Base-by-base conservation (phyloP, 2,113 vertebrate genomes). In the Proterorhinus semilunaris region DNA sequence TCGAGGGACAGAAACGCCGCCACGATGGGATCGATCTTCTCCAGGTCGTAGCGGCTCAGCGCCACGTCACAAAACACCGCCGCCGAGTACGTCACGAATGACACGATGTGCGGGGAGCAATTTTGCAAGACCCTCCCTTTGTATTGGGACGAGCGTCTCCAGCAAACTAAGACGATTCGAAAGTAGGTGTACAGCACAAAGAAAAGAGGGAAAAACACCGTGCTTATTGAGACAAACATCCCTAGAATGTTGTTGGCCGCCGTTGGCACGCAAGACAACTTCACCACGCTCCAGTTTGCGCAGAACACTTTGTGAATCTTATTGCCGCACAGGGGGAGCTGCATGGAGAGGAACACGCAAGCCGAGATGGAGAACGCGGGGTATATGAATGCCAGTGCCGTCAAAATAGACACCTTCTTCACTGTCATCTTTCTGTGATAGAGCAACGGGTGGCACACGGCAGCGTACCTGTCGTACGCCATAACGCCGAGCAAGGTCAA, bases 391-490 rank as follows among this genome's bases (percentile, higher is more conserved):
- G 81, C 68, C 8, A 83, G 1, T 7, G 7, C 6, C 1, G 50
- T 6, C 63, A 87, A 51, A 1, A 1, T 8, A 6, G 9, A 15
- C 5, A 76, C 83, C n/a, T 51, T 72, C 66, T 61, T 68, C 10
- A 13, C 12, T 6, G 51, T 80, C 74, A 83, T 80, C 62, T 69
- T 80, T 2, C 43, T 76, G 51, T 83, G 63, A 74, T 87, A 86
- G 55, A 78, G 81, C 10, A 87, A 61, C 66, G 86, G 79, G 50
- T 79, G 55, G 42, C 83, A 87, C 3, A 87, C 77, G 36, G 86
- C 83, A 6, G 76, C 51, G 10, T 83, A 85, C 69, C 86, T 62
- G 10, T 87, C 86, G 42, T 82, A 82, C 0, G 83, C 76, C 86
- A 85, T 86, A 13, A 87, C 50, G 45, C 75, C 11, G 3, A 86